Evolutionary conservation across 1,140 invertebrate species (phyloP).

Genomic region (Lamellibrachia luymesi): DNA sequence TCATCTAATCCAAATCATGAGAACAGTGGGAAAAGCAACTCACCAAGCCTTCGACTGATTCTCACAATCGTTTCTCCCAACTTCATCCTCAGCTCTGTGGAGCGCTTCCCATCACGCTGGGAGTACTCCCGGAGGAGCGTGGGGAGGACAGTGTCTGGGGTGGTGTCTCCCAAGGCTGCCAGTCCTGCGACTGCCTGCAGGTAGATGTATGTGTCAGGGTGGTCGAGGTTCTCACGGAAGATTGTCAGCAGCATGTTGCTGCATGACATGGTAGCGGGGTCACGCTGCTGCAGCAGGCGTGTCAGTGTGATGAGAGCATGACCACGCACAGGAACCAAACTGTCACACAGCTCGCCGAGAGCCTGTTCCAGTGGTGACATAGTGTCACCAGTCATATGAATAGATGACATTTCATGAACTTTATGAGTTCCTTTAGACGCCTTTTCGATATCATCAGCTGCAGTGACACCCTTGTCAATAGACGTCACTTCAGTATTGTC

Average conservation of each 20-base stretch:
- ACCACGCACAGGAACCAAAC: constrained; percentile 74
- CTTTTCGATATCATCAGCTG: neutral
- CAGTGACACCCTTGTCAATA: neutral
- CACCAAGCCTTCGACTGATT: constrained; percentile 70
- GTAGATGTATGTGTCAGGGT: constrained; percentile 83
- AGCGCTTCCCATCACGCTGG: constrained; percentile 52
- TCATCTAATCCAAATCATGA: too few species aligned
- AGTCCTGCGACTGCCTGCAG: constrained; percentile 75
- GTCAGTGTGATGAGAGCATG: constrained; percentile 75
- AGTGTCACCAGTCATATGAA: constrained; percentile 14
- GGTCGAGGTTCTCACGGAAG: constrained; percentile 67
- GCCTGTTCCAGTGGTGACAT: constrained; percentile 51
- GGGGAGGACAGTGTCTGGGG: constrained; percentile 69
- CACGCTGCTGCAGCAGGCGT: constrained; percentile 69
- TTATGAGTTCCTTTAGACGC: neutral
- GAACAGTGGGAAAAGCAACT: neutral
- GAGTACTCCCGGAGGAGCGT: constrained; percentile 66
- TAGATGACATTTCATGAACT: neutral
- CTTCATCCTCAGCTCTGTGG: constrained; percentile 70
- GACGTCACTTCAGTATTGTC: neutral
- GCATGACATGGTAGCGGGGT: constrained; percentile 66
- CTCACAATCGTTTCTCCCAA: constrained; percentile 79
- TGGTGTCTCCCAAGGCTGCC: constrained; percentile 65
- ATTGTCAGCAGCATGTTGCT: constrained; percentile 67
- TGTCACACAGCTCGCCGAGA: constrained; percentile 69